Conservation (phyloP, 2,888 invertebrate species). For the Pyrocoelia pectoralis region DNA sequence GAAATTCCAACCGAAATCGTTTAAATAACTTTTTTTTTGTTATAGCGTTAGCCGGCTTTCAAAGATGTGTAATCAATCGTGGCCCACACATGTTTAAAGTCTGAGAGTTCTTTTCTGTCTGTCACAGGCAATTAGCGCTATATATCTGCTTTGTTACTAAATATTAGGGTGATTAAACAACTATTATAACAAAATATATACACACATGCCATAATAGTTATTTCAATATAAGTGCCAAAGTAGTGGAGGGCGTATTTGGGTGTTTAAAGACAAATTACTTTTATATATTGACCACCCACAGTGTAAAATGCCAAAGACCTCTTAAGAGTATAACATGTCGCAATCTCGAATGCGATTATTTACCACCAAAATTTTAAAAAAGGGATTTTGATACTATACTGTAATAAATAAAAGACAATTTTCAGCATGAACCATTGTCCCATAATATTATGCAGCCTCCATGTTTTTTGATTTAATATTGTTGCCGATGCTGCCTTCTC, state of each 20-base stretch:
- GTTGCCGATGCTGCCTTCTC: too few relatives aligned
- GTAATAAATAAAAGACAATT: too few relatives aligned
- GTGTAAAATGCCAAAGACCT: slow-evolving; percentile 9
- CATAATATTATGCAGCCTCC: too few relatives aligned
- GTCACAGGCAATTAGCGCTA: slow-evolving; percentile 8
- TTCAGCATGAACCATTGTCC: too few relatives aligned
- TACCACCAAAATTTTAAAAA: too few relatives aligned
- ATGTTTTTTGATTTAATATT: too few relatives aligned
- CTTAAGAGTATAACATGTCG: not conserved
- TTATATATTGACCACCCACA: slow-evolving; percentile 6
- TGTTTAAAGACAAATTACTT: slow-evolving; percentile 3
- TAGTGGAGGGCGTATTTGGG: not conserved
- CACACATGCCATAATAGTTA: slow-evolving; percentile 3
- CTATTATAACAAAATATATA: slow-evolving; percentile 2
- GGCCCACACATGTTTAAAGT: slow-evolving; percentile 9
- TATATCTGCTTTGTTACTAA: slow-evolving; percentile 7
- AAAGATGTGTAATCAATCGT: slow-evolving; percentile 9
- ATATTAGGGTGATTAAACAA: slow-evolving; percentile 2
- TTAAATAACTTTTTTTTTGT: not conserved
- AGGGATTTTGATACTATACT: not conserved
- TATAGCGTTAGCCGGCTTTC: slow-evolving; percentile 3
- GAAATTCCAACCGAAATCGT: too few relatives aligned
- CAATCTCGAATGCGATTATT: not conserved
- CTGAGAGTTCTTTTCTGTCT: not conserved
- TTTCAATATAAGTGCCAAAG: not conserved